Conservation (phyloP, 2,113 vertebrate genomes). For the Paedocypris sp. region DNA sequence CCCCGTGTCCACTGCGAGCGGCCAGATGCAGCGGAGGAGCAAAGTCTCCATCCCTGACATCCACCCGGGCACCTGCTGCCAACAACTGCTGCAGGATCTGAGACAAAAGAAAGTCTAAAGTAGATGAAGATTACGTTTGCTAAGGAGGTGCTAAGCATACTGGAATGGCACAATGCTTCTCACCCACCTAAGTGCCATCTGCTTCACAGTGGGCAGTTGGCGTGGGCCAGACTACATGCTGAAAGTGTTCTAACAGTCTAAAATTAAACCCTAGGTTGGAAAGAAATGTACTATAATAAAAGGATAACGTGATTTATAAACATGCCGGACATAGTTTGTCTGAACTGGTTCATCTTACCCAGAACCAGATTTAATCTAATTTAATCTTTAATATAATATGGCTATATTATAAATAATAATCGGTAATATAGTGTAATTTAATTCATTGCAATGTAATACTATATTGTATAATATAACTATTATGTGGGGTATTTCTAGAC, state of each 20-base stretch:
- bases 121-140: neutral
- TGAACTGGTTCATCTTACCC: no score
- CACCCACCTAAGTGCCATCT: conserved; percentile 31
- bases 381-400: no score
- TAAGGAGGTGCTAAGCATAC: conserved; percentile 15
- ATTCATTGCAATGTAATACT: no score
- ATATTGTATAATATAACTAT: no score
- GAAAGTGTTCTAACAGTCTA: conserved; percentile 16
- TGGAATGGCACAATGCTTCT: neutral
- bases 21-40: conserved; percentile 35
- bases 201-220: conserved; percentile 25
- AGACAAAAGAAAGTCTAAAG: neutral
- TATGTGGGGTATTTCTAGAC: no score
- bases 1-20: conserved; percentile 42
- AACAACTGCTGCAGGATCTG: conserved; percentile 37
- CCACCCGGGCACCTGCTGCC: conserved; percentile 7
- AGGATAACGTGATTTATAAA: no score
- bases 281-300: no score
- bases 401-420: no score
- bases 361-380: no score
- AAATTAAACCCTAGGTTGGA: no score
- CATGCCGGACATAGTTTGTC: no score
- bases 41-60: conserved; percentile 10
- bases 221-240: neutral
- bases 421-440: no score